A percentile compares a stretch with the other conserved stretches of the same genome.
Evolutionary conservation across 2,888 invertebrate species (phyloP).

Genomic region (Pardosa pseudoannulata): DNA sequence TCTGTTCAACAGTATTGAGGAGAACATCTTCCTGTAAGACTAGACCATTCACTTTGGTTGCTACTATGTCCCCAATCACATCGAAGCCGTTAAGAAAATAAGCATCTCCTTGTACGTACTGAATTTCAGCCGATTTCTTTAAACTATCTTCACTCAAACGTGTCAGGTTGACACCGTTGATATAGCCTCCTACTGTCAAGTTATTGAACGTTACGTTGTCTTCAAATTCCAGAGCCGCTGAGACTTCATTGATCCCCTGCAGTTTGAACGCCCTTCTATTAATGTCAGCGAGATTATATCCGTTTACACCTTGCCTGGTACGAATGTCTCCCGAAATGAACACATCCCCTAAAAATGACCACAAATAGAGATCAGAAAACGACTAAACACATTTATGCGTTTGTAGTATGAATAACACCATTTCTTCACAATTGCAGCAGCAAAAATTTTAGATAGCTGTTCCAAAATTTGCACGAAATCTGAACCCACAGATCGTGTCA

Average conservation of each 20-base stretch:
- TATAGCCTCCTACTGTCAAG: conserved; percentile 9
- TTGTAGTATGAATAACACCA: no score
- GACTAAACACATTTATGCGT: no score
- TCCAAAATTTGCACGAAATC: no score
- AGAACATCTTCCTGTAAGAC: conserved; percentile 36
- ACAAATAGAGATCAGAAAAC: no score
- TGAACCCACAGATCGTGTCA: no score
- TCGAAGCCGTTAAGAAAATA: conserved; percentile 52
- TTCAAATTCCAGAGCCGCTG: conserved; percentile 16
- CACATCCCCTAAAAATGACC: conserved; percentile 17
- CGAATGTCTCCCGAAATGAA: conserved; percentile 27
- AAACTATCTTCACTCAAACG: conserved; percentile 39
- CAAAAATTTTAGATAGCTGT: no score
- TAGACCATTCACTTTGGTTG: conserved; percentile 51
- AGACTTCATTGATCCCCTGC: conserved; percentile 13
- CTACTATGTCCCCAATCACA: conserved; percentile 56
- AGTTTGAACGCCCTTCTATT: conserved; percentile 54
- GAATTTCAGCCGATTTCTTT: conserved; percentile 15
- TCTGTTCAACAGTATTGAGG: conserved; percentile 33
- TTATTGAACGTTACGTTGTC: conserved; percentile 25
- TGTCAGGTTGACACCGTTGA: conserved; percentile 56
- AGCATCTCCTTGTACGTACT: conserved; percentile 34
- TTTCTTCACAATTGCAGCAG: no score
- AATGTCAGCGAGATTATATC: conserved; percentile 29
- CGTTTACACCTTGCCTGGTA: conserved; percentile 53